A percentile compares a stretch with the other conserved stretches of the same genome.
phyloP scores from a whole-genome alignment of 2,797 vertebrate genomes.

The Microchirus variegatus region DNA sequence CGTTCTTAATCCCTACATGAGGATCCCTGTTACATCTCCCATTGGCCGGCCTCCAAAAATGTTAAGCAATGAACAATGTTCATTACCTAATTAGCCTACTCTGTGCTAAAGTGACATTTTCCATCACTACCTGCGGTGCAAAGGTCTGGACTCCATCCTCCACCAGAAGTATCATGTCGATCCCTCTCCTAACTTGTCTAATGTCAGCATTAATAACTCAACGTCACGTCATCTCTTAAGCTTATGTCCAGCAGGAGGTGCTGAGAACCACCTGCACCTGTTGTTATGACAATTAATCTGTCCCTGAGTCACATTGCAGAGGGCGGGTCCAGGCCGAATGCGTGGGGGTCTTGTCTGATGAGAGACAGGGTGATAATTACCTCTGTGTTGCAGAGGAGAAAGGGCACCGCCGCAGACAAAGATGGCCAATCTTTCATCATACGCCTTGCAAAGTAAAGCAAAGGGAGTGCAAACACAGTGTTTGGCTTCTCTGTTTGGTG shows the following conservation, averaged over 20 bases:
- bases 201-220: conserved; percentile 69
- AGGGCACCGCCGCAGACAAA: conserved; percentile 56
- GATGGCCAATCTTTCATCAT: conserved; percentile 44
- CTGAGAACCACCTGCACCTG: conserved; percentile 47
- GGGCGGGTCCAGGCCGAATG: conserved; percentile 34
- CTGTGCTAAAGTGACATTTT: conserved; percentile 58
- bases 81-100: conserved; percentile 61
- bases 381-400: conserved; percentile 54
- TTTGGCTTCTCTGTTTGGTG: conserved; percentile 61
- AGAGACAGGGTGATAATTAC: conserved; percentile 73
- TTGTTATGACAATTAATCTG: conserved; percentile 75
- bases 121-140: conserved; percentile 54
- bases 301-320: conserved; percentile 18
- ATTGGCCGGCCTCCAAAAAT: conserved; percentile 56
- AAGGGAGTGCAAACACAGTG: conserved; percentile 50
- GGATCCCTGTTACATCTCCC: conserved; percentile 36
- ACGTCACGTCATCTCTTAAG: conserved; percentile 54
- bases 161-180: conserved; percentile 41
- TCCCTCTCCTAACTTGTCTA: conserved; percentile 45
- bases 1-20: conserved; percentile 35
- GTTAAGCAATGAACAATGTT: conserved; percentile 36
- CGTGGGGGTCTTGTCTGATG: conserved; percentile 47
- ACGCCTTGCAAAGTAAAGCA: conserved; percentile 32
- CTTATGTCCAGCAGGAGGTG: conserved; percentile 68
- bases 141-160: conserved; percentile 49